These are phyloP conservation scores for Hoplias malabaricus DNA, from an alignment of 2,113 vertebrate genomes.

Conservation along the genomic window DNA sequence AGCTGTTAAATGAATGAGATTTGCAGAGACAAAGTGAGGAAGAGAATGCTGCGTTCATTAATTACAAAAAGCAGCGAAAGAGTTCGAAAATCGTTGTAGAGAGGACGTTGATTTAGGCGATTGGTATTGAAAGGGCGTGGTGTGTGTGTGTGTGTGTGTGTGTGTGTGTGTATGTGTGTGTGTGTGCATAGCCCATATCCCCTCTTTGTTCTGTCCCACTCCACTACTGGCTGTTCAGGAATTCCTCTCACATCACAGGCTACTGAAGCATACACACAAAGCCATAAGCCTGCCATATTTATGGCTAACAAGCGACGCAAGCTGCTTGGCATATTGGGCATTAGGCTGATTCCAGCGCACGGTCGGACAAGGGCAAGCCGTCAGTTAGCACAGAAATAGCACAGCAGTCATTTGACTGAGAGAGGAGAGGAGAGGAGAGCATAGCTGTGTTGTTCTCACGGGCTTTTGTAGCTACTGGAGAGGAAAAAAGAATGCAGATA, in stretches of 20 bases:
- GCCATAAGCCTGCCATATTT: slow-evolving; percentile 46
- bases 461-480: slow-evolving; percentile 36
- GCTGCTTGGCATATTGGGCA: slow-evolving; percentile 31
- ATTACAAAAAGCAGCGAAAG: slow-evolving; percentile 32
- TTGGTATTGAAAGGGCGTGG: slow-evolving; percentile 35
- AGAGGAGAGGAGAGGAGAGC: slow-evolving; percentile 12
- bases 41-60: slow-evolving; percentile 35
- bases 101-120: slow-evolving; percentile 19
- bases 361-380: slow-evolving; percentile 56
- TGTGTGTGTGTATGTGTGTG: background rate
- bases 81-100: slow-evolving; percentile 35
- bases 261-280: slow-evolving; percentile 35
- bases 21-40: slow-evolving; percentile 39
- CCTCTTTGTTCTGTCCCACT: slow-evolving; percentile 22
- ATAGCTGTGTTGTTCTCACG: slow-evolving; percentile 41
- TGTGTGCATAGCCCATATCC: slow-evolving; percentile 16
- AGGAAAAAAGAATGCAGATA: slow-evolving; percentile 36
- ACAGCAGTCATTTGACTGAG: slow-evolving; percentile 48
- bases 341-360: slow-evolving; percentile 37
- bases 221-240: slow-evolving; percentile 26
- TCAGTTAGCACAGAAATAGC: slow-evolving; percentile 53
- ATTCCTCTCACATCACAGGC: slow-evolving; percentile 40
- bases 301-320: slow-evolving; percentile 35
- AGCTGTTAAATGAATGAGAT: slow-evolving; percentile 37
- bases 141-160: background rate